Base-by-base conservation (phyloP, 2,797 vertebrate genomes). In the Geotrypetes seraphini region DNA sequence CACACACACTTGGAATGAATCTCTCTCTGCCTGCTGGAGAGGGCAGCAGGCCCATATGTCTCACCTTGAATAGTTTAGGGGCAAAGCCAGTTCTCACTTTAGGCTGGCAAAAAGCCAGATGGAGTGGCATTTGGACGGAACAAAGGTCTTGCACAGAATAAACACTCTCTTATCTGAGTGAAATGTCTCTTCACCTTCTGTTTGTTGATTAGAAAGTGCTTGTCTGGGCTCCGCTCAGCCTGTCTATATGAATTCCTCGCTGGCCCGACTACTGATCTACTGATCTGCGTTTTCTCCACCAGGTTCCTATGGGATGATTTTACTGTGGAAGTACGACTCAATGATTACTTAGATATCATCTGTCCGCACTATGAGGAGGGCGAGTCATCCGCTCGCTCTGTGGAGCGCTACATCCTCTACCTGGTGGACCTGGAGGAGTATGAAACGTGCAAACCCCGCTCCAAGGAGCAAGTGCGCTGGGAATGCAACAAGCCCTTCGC, bases 291-390 rank as follows among this genome's bases (percentile, higher is more conserved):
- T 23, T 11, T 17, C 6, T 8, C 10, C 3, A 31, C 15, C 55
- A 98, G 94, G 46, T 92, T 97, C 47, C 57, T 73, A 17, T 64
- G 44, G 58, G 75, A 85, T 0, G 85, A 90, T 20, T 91, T 90
- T 57, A 76, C 72, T 0, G 84, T 95, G 12, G 67, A 87, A 2
- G 91, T 96, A 12, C 75, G 12, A 3, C 81, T 95, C 30, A 93
- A 95, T 0, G 93, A 97, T 63, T 95, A 97, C 56, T 65, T 97
- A 74, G 93, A 97, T 66, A 94, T 97, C 50, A 66, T 96, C 69
- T 97, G 94, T 53, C 94, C 94, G 0, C 91, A 97, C 54, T 97
- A 96, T 1, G 56, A 78, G 55, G 87, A 74, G 3, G 76, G 78
- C 7, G 69, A 81, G 7, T 59, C 80, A 52, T 50, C 78, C 0